Percentiles rank a stretch among this genome's conserved stretches.
phyloP scores from a whole-genome alignment of 2,888 invertebrate genomes.

The Notodonta dromedarius region DNA sequence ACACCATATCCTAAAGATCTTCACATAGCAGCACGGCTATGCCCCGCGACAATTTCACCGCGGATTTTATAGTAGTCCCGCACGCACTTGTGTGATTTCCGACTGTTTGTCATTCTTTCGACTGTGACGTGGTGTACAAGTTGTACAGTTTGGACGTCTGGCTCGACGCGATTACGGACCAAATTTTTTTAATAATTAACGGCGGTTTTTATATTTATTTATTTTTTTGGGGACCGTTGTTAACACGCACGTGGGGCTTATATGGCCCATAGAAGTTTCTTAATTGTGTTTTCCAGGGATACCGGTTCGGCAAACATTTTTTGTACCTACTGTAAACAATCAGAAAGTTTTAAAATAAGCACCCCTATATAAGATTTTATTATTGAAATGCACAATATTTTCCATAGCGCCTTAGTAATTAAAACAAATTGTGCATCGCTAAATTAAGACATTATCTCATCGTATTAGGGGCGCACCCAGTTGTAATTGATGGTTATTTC shows the following conservation, averaged over 20 bases:
- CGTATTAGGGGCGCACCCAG: too few relatives aligned
- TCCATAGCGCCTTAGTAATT: too few relatives aligned
- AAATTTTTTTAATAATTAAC: constrained; percentile 5
- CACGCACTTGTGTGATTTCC: constrained; percentile 75
- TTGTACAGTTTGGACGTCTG: constrained; percentile 49
- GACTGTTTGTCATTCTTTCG: constrained; percentile 64
- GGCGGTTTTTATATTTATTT: neutral
- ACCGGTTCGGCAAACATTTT: neutral
- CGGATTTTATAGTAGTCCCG: constrained; percentile 64
- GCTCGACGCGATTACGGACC: constrained; percentile 30
- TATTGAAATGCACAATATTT: too few relatives aligned
- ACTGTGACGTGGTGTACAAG: constrained; percentile 41
- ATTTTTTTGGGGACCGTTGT: neutral
- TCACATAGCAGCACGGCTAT: constrained; percentile 44
- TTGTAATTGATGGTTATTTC: too few relatives aligned
- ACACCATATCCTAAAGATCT: constrained; percentile 15
- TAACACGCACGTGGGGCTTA: neutral
- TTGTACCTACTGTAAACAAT: neutral
- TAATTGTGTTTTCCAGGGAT: neutral
- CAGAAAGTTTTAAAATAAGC: too few relatives aligned
- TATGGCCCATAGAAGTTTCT: neutral
- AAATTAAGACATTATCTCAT: too few relatives aligned
- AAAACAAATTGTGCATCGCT: too few relatives aligned
- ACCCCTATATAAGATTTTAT: too few relatives aligned
- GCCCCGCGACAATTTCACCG: constrained; percentile 50